Evolutionary conservation across 2,888 invertebrate species (phyloP).

Genomic region (Sabellastarte sp.): DNA sequence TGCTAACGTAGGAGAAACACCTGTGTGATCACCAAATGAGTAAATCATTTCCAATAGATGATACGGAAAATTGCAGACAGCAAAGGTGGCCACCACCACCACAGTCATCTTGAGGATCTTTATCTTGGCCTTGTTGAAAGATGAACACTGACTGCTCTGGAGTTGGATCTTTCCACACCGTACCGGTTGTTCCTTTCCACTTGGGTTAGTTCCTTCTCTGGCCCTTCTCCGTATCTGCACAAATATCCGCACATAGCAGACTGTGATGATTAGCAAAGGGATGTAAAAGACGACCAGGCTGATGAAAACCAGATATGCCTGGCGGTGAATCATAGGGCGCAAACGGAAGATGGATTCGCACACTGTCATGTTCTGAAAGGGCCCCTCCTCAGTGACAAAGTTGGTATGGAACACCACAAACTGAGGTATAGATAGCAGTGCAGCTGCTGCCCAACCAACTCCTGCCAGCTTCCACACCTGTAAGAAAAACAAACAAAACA

Average conservation of each 20-base stretch:
- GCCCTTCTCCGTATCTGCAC: constrained; percentile 52
- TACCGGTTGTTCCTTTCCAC: constrained; percentile 28
- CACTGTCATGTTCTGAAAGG: constrained; percentile 31
- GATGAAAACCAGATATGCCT: constrained; percentile 46
- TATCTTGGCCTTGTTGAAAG: constrained; percentile 55
- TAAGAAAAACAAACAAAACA: background rate
- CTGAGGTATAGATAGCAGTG: constrained; percentile 43
- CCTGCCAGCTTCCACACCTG: constrained; percentile 45
- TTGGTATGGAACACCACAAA: constrained; percentile 43
- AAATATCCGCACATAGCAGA: constrained; percentile 54
- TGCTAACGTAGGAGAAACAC: constrained; percentile 34
- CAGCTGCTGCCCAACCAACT: constrained; percentile 43
- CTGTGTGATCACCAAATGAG: constrained; percentile 46
- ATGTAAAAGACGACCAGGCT: constrained; percentile 48
- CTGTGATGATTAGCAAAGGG: constrained; percentile 47
- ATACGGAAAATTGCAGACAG: constrained; percentile 55
- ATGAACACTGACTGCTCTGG: constrained; percentile 48
- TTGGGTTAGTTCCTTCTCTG: constrained; percentile 39
- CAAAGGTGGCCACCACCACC: constrained; percentile 54
- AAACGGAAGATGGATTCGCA: constrained; percentile 53
- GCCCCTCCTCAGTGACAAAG: constrained; percentile 22
- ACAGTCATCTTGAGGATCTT: constrained; percentile 59
- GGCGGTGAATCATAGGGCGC: constrained; percentile 39
- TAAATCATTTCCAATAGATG: constrained; percentile 55
- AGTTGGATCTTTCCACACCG: constrained; percentile 40